phyloP scores from a whole-genome alignment of 2,888 invertebrate genomes.

The Hirtodrosophila confusa region DNA sequence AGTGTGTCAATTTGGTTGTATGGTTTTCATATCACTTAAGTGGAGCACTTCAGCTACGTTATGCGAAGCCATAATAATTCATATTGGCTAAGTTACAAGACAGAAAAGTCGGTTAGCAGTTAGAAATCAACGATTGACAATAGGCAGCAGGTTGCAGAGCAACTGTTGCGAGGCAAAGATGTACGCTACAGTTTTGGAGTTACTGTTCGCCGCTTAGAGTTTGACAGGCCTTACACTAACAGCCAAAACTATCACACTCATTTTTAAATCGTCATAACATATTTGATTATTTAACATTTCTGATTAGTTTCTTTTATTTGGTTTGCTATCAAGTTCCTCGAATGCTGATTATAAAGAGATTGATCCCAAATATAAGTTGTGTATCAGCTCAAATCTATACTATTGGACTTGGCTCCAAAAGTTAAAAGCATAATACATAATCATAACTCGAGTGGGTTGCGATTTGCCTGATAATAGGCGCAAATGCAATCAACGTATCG shows the following conservation, averaged over 20 bases:
- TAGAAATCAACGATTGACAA: no score
- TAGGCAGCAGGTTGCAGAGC: constrained; percentile 13
- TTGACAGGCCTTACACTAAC: constrained; percentile 2
- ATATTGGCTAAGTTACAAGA: constrained; percentile 1
- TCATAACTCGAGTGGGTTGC: background rate
- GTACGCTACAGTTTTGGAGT: constrained; percentile 7
- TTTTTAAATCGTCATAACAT: background rate
- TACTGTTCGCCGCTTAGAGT: constrained; percentile 3
- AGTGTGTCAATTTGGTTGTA: constrained; percentile 7
- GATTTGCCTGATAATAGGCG: constrained; percentile 17
- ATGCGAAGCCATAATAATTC: constrained; percentile 50
- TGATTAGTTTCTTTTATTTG: constrained; percentile 1
- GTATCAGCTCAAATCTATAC: background rate
- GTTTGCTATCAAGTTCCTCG: constrained; percentile 1
- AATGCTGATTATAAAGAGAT: constrained; percentile 9
- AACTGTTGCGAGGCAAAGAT: constrained; percentile 4
- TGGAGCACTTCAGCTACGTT: constrained; percentile 39
- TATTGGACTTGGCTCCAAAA: constrained; percentile 9
- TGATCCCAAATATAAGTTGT: background rate
- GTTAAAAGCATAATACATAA: background rate
- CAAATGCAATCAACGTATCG: background rate
- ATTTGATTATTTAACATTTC: background rate
- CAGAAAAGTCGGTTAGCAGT: background rate
- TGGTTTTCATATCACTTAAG: constrained; percentile 19
- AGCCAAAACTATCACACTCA: background rate